A percentile compares a stretch with the other conserved stretches of the same genome.
Conservation (phyloP, 2,888 invertebrate species). For the Siphonodentalium dalli region DNA sequence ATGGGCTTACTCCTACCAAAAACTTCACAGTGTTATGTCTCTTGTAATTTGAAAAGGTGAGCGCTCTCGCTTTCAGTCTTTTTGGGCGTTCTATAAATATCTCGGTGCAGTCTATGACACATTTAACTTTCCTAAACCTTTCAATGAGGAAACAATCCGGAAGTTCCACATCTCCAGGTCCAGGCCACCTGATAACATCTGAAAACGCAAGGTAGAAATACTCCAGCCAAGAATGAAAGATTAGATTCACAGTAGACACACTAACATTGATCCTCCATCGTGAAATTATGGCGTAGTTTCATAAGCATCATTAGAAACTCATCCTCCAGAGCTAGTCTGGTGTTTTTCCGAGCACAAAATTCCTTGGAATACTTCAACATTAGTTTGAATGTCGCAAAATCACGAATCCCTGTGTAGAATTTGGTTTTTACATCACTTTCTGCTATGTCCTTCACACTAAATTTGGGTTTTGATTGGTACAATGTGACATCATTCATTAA, state of each 20-base stretch:
- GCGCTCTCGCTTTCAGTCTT: conserved; percentile 3
- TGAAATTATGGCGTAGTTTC: conserved; percentile 1
- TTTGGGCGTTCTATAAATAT: conserved; percentile 1
- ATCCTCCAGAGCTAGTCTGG: conserved; percentile 2
- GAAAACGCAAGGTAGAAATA: neutral
- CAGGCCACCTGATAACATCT: neutral
- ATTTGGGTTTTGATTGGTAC: no score
- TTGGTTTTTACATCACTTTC: neutral
- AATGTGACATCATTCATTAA: no score
- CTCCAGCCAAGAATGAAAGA: neutral
- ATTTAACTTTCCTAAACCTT: neutral
- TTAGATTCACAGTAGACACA: neutral
- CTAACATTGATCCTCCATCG: neutral
- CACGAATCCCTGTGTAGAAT: neutral
- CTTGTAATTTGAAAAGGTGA: conserved; percentile 5
- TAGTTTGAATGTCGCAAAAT: neutral
- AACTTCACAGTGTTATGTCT: conserved; percentile 6
- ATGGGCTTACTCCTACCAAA: neutral
- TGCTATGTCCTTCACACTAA: neutral
- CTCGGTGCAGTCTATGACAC: conserved; percentile 1
- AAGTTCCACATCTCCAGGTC: neutral
- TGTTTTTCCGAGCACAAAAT: neutral
- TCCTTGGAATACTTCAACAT: neutral
- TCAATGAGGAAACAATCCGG: neutral
- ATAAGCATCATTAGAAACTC: conserved; percentile 1